Percentiles rank a stretch among this genome's conserved stretches.
These are phyloP conservation scores for Crenuchus spilurus DNA, from an alignment of 2,797 vertebrate genomes.

Conservation along the genomic window DNA sequence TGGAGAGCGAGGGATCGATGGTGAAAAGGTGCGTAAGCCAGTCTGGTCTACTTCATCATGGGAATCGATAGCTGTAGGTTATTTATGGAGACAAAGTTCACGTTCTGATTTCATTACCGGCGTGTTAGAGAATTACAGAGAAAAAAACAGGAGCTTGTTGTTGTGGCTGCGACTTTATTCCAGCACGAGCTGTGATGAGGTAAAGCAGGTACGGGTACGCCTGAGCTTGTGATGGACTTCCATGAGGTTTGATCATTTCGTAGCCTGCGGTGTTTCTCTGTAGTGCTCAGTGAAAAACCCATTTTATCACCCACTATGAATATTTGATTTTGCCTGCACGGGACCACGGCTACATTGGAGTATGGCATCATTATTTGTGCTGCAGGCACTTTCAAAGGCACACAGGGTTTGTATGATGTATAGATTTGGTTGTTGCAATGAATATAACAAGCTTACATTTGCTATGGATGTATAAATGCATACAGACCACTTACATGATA, in stretches of 20 bases:
- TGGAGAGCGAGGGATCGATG: conserved; percentile 72
- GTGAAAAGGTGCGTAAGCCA: conserved; percentile 71
- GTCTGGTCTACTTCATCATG: conserved; percentile 12
- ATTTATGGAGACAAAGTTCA: conserved; percentile 18
- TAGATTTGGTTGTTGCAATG: neutral
- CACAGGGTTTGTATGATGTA: conserved; percentile 8
- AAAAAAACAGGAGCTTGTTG: neutral
- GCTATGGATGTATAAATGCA: neutral
- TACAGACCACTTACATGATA: too few relatives aligned
- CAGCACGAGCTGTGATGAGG: neutral
- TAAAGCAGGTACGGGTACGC: neutral
- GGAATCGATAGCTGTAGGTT: conserved; percentile 9
- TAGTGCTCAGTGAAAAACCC: conserved; percentile 3
- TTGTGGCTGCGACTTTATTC: neutral
- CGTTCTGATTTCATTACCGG: conserved; percentile 12
- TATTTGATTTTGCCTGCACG: conserved; percentile 29
- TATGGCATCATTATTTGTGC: neutral
- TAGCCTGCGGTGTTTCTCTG: neutral
- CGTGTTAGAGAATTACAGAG: neutral
- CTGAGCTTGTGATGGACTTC: neutral
- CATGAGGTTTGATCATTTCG: neutral
- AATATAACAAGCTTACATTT: neutral
- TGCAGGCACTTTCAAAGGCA: neutral
- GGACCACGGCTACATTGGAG: neutral
- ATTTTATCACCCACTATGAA: conserved; percentile 29